phyloP scores from a whole-genome alignment of 2,888 invertebrate species.

The Pelosia muscerda region DNA sequence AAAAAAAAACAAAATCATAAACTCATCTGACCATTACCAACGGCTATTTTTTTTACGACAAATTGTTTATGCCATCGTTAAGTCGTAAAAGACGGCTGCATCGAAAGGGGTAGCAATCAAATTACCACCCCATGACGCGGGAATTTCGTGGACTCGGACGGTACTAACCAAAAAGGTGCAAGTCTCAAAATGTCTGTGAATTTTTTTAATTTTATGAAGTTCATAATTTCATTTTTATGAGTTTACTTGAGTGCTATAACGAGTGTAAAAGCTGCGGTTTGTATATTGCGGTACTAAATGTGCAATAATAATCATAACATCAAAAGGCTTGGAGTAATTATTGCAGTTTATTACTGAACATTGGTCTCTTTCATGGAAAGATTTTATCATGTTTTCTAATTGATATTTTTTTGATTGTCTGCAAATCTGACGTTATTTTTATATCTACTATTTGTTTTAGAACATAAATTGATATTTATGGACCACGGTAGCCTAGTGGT shows the following conservation, averaged over 20 bases:
- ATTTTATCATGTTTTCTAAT: constrained; percentile 6
- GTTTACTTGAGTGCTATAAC: constrained; percentile 14
- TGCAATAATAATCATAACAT: constrained; percentile 23
- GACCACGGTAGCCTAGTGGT: no score
- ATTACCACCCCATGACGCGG: constrained; percentile 40
- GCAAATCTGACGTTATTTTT: not conserved
- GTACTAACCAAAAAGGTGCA: constrained; percentile 42
- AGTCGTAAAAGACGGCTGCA: constrained; percentile 62
- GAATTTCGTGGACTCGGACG: constrained; percentile 33
- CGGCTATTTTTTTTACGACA: constrained; percentile 72
- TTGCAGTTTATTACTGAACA: constrained; percentile 15
- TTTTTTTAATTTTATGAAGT: constrained; percentile 13
- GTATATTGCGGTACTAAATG: constrained; percentile 20
- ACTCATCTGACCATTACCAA: constrained; percentile 72
- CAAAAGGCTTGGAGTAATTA: constrained; percentile 5
- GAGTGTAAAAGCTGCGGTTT: constrained; percentile 21
- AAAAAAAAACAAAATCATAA: constrained; percentile 51
- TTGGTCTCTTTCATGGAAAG: not conserved
- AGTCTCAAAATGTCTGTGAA: constrained; percentile 20
- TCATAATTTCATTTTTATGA: constrained; percentile 26
- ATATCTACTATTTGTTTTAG: not conserved
- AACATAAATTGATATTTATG: not conserved
- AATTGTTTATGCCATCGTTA: constrained; percentile 66
- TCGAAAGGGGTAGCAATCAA: constrained; percentile 62
- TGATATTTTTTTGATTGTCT: not conserved